Conservation (phyloP, 1,140 invertebrate species). For the Caenorhabditis latens region DNA sequence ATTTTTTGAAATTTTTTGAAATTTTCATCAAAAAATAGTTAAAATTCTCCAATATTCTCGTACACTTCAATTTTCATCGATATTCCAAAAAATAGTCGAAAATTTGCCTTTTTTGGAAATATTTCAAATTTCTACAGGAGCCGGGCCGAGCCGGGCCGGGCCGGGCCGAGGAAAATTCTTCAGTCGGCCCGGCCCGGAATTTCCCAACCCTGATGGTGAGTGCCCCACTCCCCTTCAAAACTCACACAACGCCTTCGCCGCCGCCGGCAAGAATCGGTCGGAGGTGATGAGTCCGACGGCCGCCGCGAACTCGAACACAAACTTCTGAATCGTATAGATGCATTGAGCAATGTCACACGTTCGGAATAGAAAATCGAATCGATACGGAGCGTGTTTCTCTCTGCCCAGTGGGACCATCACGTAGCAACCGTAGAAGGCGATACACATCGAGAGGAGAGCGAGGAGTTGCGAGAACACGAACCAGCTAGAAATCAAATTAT, state of each 20-base stretch:
- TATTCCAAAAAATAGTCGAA: too few species aligned
- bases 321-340: conserved; percentile 71
- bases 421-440: conserved; percentile 76
- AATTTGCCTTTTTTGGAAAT: too few species aligned
- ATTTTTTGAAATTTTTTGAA: too few species aligned
- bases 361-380: conserved; percentile 72
- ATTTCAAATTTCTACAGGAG: too few species aligned
- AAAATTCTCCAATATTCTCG: too few species aligned
- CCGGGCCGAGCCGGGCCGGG: too few species aligned
- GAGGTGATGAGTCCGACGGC: conserved; percentile 68
- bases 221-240: too few species aligned
- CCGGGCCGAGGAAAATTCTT: too few species aligned
- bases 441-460: conserved; percentile 72
- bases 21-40: too few species aligned
- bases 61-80: too few species aligned
- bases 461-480: conserved; percentile 75
- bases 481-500: conserved; percentile 68
- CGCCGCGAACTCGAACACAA: conserved; percentile 73
- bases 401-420: conserved; percentile 74
- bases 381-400: conserved; percentile 66
- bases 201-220: too few species aligned
- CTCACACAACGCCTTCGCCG: conserved; percentile 74
- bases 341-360: conserved; percentile 72
- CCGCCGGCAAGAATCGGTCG: conserved; percentile 66
- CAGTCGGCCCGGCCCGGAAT: too few species aligned